These are phyloP conservation scores for Spinus olivaceus DNA, from an alignment of 2,797 vertebrate genomes.

Conservation along the genomic window DNA sequence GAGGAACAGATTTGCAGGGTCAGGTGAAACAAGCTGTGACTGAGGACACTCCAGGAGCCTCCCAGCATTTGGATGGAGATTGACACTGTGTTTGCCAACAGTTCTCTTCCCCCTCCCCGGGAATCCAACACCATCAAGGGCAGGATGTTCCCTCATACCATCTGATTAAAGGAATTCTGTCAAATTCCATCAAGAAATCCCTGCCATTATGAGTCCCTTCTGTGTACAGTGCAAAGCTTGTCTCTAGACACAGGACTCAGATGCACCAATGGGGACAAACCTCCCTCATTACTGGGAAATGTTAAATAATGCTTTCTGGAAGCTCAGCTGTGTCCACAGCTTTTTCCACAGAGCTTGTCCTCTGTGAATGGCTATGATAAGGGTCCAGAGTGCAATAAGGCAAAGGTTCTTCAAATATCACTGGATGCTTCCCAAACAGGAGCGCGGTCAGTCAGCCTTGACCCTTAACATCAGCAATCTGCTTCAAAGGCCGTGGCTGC, in stretches of 20 bases:
- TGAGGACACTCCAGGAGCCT: not conserved
- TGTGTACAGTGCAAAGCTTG: not conserved
- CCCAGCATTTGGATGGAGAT: not conserved
- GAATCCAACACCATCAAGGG: not conserved
- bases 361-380: not conserved
- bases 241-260: not conserved
- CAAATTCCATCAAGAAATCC: not conserved
- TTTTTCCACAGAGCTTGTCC: not conserved
- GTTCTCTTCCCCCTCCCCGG: not conserved
- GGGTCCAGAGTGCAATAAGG: conserved; percentile 13
- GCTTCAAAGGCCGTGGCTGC: not conserved
- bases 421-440: not conserved
- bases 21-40: not conserved
- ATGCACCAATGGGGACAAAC: not conserved
- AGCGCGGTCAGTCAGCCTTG: not conserved
- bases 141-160: not conserved
- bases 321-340: not conserved
- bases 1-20: not conserved
- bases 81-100: not conserved
- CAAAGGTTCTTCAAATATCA: conserved; percentile 28
- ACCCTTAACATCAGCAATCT: not conserved
- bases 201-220: rapidly evolving
- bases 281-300: not conserved
- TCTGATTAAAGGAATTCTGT: not conserved
- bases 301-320: not conserved